phyloP scores from a whole-genome alignment of 2,888 invertebrate genomes.

The Patella ulyssiponensis region DNA sequence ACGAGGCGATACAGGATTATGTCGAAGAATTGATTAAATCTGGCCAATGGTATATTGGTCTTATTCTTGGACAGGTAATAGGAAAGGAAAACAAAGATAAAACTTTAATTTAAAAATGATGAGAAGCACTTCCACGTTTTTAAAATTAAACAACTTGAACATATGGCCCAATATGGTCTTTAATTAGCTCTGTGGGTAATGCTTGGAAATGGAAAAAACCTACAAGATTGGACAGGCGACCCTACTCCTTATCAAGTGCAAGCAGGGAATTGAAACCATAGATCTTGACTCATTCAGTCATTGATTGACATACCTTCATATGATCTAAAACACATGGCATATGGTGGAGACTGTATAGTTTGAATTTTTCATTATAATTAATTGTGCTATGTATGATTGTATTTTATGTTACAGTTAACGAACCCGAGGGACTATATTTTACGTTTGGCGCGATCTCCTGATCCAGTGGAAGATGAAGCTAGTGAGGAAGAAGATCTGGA shows the following conservation, averaged over 20 bases:
- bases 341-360: too few relatives aligned
- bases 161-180: background rate
- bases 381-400: background rate
- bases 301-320: too few relatives aligned
- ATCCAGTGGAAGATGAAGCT: slow-evolving; percentile 69
- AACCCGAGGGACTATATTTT: slow-evolving; percentile 83
- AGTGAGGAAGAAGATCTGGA: slow-evolving; percentile 49
- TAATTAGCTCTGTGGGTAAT: too few relatives aligned
- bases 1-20: slow-evolving; percentile 55
- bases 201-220: too few relatives aligned
- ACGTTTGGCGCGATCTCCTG: slow-evolving; percentile 85
- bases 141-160: background rate
- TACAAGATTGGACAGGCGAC: too few relatives aligned
- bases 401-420: slow-evolving; percentile 42
- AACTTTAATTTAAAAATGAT: background rate
- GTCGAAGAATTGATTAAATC: slow-evolving; percentile 46
- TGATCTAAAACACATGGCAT: too few relatives aligned
- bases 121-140: background rate
- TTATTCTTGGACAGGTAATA: slow-evolving; percentile 60
- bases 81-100: background rate
- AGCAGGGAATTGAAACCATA: too few relatives aligned
- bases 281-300: too few relatives aligned
- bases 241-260: too few relatives aligned
- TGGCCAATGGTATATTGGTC: slow-evolving; percentile 57
- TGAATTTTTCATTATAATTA: too few relatives aligned